phyloP scores from a whole-genome alignment of 1,140 invertebrate species.

The Melanaphis sacchari region DNA sequence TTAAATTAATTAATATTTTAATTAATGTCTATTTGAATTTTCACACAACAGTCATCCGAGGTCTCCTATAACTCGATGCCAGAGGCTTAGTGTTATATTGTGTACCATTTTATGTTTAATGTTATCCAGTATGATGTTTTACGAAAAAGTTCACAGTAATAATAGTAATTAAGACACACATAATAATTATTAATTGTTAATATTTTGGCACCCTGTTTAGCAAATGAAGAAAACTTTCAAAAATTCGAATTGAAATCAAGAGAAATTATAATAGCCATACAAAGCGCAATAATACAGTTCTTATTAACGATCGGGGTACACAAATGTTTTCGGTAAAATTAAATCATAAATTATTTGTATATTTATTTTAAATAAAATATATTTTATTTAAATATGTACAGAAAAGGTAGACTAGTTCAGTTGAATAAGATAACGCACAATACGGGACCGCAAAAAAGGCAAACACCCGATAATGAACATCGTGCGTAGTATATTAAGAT shows the following conservation, averaged over 20 bases:
- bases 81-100: constrained; percentile 54
- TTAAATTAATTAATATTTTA: not conserved
- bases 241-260: constrained; percentile 24
- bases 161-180: not conserved
- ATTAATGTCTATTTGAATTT: not conserved
- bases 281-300: not conserved
- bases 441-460: not conserved
- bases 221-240: constrained; percentile 33
- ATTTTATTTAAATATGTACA: not conserved
- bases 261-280: constrained; percentile 9
- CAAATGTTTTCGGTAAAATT: constrained; percentile 42
- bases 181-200: not conserved
- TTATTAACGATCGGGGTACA: constrained; percentile 24
- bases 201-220: too few relatives aligned
- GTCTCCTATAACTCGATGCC: constrained; percentile 51
- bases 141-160: constrained; percentile 29
- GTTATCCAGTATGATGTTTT: constrained; percentile 58
- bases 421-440: not conserved
- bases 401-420: not conserved
- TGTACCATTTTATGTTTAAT: constrained; percentile 52
- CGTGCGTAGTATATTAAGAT: not conserved
- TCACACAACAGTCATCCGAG: constrained; percentile 57
- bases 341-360: not conserved
- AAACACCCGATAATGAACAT: not conserved
- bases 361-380: not conserved